Percentiles rank a stretch among this genome's conserved stretches.
Conservation (phyloP, 2,113 vertebrate genomes). For the Tragelaphus imberbis region DNA sequence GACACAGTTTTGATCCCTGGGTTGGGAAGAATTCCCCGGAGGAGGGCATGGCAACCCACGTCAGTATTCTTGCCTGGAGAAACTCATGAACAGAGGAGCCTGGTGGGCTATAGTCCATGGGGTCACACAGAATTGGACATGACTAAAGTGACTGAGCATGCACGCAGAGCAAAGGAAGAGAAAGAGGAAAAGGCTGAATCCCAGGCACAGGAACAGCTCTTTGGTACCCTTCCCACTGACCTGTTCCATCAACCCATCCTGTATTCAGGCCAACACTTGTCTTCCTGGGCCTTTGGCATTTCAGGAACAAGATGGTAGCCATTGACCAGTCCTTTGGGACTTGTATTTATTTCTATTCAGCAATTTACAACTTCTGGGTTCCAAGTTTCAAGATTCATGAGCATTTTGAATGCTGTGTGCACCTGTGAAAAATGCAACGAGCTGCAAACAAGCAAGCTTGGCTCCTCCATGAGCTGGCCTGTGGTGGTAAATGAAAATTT, state of each 20-base stretch:
- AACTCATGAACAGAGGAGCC: neutral
- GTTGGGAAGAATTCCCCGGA: neutral
- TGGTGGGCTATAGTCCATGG: neutral
- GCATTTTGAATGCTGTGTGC: fast-evolving
- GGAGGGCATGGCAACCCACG: neutral
- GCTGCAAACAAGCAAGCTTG: fast-evolving
- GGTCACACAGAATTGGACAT: neutral
- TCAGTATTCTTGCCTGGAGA: neutral
- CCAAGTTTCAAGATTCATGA: neutral
- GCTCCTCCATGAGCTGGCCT: neutral
- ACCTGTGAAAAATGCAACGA: neutral
- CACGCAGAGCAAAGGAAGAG: neutral
- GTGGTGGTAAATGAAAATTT: neutral
- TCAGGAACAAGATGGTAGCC: neutral
- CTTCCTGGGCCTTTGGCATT: neutral
- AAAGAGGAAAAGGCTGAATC: neutral
- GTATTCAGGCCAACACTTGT: fast-evolving
- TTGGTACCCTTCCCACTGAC: too few species aligned
- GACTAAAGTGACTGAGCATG: neutral
- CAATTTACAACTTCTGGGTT: neutral
- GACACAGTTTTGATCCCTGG: neutral
- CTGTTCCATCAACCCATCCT: fast-evolving
- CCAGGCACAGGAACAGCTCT: neutral
- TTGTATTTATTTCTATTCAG: neutral
- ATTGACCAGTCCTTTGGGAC: fast-evolving